Evolutionary conservation across 2,797 vertebrate species (phyloP), one percentile per base, ranked within the genome.

Genomic region (Mycteria americana): DNA sequence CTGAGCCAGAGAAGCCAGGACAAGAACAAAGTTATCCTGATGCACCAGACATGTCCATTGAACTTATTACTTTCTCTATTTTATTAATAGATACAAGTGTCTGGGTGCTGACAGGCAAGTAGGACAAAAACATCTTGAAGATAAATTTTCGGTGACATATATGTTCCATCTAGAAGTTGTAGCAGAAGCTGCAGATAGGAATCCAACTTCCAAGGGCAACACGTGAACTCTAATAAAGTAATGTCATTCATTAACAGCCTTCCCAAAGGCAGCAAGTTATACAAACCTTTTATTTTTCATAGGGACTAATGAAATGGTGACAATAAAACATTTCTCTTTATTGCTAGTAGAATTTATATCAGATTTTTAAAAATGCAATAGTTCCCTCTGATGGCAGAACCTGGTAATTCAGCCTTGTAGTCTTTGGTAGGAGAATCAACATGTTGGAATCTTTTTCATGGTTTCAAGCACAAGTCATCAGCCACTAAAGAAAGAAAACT

Each of bases 321-420:
- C 62, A 73, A 9, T 3, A 60, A 89, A 91, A 67, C 12, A 28
- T 41, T 51, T 57, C 69, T 72, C 7, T 33, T 37, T 13, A 25
- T 0, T 10, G 25, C 63, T 15, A 14, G 33, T 10, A 39, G 50
- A 69, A 60, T 77, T 54, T 54, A 35, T 10, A 17, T 1, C 31
- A 41, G 13, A 41, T 64, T 88, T 6, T 2, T 4, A 80, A 89
- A 86, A 93, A 96, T 81, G 30, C 95, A 97, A 97, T n/a, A 95
- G 74, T 96, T 96, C 95, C 97, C 95, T 96, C 97, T 97, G 87
- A 95, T 94, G 97, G 96, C 69, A 88, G 76, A 59, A 39, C 7
- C 24, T 28, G 91, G 95, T 78, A 96, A 62, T 88, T 93, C 85
- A 92, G 75, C 18, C 62, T 48, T 31, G 45, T 17, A 22, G 24